Conservation (phyloP, 2,888 invertebrate species). For the Agriopis marginaria region DNA sequence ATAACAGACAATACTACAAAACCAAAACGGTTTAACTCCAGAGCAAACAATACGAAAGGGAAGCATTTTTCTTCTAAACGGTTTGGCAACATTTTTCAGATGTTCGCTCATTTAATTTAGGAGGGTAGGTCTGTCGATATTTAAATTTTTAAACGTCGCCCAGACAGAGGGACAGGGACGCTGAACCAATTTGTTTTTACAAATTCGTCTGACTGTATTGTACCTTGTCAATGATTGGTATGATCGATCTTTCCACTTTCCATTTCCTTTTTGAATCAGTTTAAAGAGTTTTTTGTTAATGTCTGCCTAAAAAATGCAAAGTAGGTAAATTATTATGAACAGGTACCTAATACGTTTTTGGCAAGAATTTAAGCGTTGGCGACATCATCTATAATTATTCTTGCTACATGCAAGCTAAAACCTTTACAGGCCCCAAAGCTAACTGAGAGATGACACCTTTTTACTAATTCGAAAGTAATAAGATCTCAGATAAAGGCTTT, state of each 20-base stretch:
- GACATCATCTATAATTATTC: too few species aligned
- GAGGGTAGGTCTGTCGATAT: conserved; percentile 78
- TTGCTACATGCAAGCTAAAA: too few species aligned
- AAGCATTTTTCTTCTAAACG: conserved; percentile 52
- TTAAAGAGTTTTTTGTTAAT: not conserved
- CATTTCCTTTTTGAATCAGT: conserved; percentile 4
- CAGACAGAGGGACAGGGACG: conserved; percentile 63
- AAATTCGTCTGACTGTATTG: conserved; percentile 69
- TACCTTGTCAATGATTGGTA: conserved; percentile 47
- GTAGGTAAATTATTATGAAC: too few species aligned
- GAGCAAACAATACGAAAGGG: conserved; percentile 45
- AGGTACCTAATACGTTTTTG: too few species aligned
- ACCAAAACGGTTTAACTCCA: conserved; percentile 55
- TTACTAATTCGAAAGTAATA: too few species aligned
- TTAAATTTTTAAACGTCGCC: conserved; percentile 81
- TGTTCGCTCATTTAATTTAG: conserved; percentile 74
- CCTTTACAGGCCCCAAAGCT: too few species aligned
- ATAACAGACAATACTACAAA: conserved; percentile 41
- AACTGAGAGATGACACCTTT: too few species aligned
- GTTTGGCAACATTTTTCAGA: conserved; percentile 66
- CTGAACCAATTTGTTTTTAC: conserved; percentile 75
- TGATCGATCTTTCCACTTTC: conserved; percentile 31
- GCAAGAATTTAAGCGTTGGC: too few species aligned
- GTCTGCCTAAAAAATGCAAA: too few species aligned
- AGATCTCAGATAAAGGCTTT: too few species aligned